These are phyloP conservation scores for Tichodroma muraria DNA, from an alignment of 2,113 vertebrate genomes.

Conservation along the genomic window DNA sequence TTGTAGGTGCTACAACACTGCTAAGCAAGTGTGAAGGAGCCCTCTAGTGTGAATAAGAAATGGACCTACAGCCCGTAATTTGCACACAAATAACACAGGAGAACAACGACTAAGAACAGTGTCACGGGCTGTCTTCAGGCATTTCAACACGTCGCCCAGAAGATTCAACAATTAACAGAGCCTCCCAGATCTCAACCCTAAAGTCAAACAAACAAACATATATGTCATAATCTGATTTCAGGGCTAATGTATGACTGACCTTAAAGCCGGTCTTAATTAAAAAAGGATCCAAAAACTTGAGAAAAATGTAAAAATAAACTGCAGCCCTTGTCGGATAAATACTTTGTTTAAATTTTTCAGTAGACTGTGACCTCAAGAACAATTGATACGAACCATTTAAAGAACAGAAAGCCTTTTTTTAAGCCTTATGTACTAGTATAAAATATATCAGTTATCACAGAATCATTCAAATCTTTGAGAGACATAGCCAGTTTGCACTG, in stretches of 20 bases:
- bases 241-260: not conserved
- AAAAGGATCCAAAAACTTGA: not conserved
- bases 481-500: not conserved
- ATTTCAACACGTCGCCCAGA: not conserved
- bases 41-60: slow-evolving; percentile 40
- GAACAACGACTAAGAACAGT: not conserved
- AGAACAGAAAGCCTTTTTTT: not conserved
- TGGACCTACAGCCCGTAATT: not conserved
- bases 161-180: not conserved
- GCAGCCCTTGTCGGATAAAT: not conserved
- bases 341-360: not conserved
- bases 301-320: not conserved
- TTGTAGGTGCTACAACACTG: not conserved
- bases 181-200: not conserved
- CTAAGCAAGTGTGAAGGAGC: slow-evolving; percentile 18
- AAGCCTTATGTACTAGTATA: not conserved
- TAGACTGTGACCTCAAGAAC: not conserved
- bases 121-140: not conserved
- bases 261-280: not conserved
- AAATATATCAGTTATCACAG: not conserved
- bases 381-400: not conserved
- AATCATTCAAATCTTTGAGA: not conserved
- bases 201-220: not conserved
- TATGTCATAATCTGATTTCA: not conserved
- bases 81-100: not conserved